Evolutionary conservation across 1,140 invertebrate species (phyloP), one percentile per base, ranked within the genome.

Genomic region (Metaphire vulgaris): DNA sequence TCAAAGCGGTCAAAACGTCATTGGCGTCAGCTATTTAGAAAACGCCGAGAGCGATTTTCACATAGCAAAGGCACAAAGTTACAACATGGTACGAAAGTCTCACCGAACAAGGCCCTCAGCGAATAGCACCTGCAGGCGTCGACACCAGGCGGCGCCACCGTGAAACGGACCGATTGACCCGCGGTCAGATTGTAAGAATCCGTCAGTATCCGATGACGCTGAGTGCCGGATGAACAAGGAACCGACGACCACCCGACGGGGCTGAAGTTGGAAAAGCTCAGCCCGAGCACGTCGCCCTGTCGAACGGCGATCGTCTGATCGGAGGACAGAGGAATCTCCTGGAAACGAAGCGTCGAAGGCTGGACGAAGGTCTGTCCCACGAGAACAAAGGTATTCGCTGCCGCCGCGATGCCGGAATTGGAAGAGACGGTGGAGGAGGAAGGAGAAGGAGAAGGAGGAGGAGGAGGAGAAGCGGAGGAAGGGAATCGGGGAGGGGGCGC

Each of bases 341-440:
- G 72, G 33, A 74, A 33, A 28, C 76, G 76, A 29, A 77, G 66
- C n/a, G 74, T 67, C 1, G 32, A 29, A 34, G 76, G 76, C 21
- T 74, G 56, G 32, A 70, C 74, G 72, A 74, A 77, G 6, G 76
- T 77, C 33, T 77, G 76, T 16, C 64, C 72, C 14, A 77, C 76
- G 12, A 77, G 76, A n/a, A 12, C 32, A 26, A 74, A 77, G 15
- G 32, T 74, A n/a, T 75, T 33, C 74, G 31, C 30, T 6, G 41
- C 6, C 6, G 41, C 6, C 6, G 41, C 6, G 41, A 21, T 12
- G 41, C 6, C 6, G 41, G 41, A 56, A 56, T 6, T 12, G 41
- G 41, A 56, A 21, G 41, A 56, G 41, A 12, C 6, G 41, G 41
- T 12, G 41, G 21, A 56, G 21, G 41, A 56, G 41, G 41, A 56